Conservation (phyloP, 64 coral and sea anemone genomes). For the Stichodactyla helianthus region DNA sequence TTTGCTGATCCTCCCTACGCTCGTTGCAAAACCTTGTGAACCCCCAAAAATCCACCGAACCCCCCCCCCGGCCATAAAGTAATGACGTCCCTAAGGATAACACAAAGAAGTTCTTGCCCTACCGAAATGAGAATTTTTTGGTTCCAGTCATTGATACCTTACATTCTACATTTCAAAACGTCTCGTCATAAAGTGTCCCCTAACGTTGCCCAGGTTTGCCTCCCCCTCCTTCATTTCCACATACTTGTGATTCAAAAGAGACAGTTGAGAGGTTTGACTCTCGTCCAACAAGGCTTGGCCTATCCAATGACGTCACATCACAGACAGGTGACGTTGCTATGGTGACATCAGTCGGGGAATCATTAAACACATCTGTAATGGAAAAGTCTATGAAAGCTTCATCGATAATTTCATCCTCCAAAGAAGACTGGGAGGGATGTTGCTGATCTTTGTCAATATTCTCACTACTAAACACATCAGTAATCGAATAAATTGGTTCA, state of each 20-base stretch:
- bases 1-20: no score
- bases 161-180: no score
- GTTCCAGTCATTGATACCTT: no score
- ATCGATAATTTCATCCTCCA: neutral
- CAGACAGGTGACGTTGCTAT: neutral
- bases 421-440: neutral
- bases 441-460: neutral
- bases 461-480: neutral
- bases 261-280: constrained; percentile 7
- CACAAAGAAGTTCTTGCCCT: no score
- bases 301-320: neutral
- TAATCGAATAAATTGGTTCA: neutral
- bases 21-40: no score
- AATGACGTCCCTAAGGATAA: no score
- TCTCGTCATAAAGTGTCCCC: no score
- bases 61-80: no score
- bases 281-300: neutral
- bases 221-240: neutral
- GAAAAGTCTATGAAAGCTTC: neutral
- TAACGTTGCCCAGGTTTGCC: no score
- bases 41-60: no score
- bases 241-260: neutral
- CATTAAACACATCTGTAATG: neutral
- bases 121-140: no score
- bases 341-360: neutral